Base-by-base conservation (phyloP, 2,113 vertebrate species). In the Eubucco bourcierii region DNA sequence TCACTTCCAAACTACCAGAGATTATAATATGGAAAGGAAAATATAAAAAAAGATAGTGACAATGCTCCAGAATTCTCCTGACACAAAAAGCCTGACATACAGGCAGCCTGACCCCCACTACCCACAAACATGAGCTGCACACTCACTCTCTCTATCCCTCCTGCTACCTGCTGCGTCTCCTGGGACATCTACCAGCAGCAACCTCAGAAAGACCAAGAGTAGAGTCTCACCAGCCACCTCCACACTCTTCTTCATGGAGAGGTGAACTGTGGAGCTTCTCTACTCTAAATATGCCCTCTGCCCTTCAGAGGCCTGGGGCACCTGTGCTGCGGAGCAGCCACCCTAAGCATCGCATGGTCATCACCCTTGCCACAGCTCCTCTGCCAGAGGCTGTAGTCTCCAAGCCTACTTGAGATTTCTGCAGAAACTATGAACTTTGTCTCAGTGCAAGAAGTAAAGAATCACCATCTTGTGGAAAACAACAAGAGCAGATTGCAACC, bases 51-150 rank as follows among this genome's bases (percentile, higher is more conserved):
- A 12, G 8, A 64, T 12, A 65, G 14, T 2, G 2, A 15, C 16
- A 21, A 12, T 4, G 0, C 64, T 10, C 25, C 1, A 3, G 33
- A 21, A 18, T 25, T 52, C 37, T 28, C 0, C 4, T 11, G 68
- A 31, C 29, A 24, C 28, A 31, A 37, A 46, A 72, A 47, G 34
- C 37, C 67, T 0, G 0, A 11, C 15, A 47, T 5, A 47, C n/a
- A 12, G 39, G 37, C 37, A n/a, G 31, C 21, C 24, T 1, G 4
- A 6, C 5, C 41, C 27, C 27, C 4, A 47, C 5, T 6, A 5
- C 34, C 15, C 2, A 1, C 2, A 6, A 37, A 2, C 46, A 41
- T 2, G 3, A 46, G 4, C 31, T 18, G 39, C 3, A 2, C 37
- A 37, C 37, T 37, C 37, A 37, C 37, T 37, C 37, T 37, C 37